Conservation (phyloP, 2,113 vertebrate species). For the Manacus vitellinus region DNA sequence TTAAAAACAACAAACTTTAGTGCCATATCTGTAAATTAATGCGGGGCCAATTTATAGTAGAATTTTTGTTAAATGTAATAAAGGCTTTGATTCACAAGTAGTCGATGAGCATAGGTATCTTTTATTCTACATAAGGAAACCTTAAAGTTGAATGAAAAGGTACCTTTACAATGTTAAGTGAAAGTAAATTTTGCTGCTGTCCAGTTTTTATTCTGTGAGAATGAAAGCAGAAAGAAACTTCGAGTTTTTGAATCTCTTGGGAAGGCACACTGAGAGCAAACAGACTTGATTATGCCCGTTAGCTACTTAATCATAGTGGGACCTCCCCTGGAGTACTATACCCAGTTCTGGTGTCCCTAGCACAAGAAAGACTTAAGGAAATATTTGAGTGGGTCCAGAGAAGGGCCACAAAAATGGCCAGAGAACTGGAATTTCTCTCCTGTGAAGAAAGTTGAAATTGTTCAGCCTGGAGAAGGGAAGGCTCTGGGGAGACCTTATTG, state of each 20-base stretch:
- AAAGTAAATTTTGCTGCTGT: not conserved
- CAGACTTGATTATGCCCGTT: not conserved
- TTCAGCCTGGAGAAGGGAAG: not conserved
- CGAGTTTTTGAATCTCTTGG: not conserved
- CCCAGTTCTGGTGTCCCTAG: not conserved
- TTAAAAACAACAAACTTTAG: not conserved
- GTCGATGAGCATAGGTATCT: not conserved
- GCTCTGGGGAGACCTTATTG: not conserved
- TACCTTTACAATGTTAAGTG: not conserved
- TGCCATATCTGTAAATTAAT: not conserved
- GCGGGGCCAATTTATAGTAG: not conserved
- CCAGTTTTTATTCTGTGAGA: not conserved
- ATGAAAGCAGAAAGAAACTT: not conserved
- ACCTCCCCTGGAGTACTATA: not conserved
- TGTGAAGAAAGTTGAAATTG: not conserved
- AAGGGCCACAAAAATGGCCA: not conserved
- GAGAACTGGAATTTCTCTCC: not conserved
- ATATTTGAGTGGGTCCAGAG: not conserved
- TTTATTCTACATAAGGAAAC: not conserved
- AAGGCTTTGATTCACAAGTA: not conserved
- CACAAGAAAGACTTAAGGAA: not conserved
- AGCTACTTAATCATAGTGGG: not conserved
- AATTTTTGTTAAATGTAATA: not conserved
- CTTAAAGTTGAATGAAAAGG: not conserved
- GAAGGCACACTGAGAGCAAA: not conserved